Conservation (phyloP, 1,140 invertebrate genomes). For the Zaprionus capensis region DNA sequence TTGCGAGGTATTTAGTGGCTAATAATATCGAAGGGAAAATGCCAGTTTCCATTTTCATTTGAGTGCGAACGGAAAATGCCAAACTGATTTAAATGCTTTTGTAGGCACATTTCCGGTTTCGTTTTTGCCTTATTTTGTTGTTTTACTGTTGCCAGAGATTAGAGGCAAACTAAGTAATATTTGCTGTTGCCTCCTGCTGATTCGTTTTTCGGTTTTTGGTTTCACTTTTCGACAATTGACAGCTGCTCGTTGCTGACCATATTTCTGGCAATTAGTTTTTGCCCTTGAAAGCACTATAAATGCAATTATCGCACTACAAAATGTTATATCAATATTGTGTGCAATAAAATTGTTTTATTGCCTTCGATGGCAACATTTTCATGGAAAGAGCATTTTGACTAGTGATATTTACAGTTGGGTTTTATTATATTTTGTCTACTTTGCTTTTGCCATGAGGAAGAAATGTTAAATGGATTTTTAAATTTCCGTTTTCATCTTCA, state of each 20-base stretch:
- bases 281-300: neutral
- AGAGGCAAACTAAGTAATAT: constrained; percentile 25
- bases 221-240: neutral
- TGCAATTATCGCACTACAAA: neutral
- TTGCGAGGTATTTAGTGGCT: constrained; percentile 63
- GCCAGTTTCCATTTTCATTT: constrained; percentile 49
- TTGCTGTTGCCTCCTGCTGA: constrained; percentile 9
- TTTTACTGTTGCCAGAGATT: constrained; percentile 35
- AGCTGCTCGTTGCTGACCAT: neutral
- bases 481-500: neutral
- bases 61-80: constrained; percentile 57
- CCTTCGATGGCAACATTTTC: neutral
- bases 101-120: constrained; percentile 54
- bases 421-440: neutral
- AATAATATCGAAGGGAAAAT: constrained; percentile 58
- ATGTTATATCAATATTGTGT: constrained; percentile 2
- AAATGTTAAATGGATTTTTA: too few relatives aligned
- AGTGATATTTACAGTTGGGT: neutral
- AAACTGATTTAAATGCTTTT: constrained; percentile 76
- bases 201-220: neutral
- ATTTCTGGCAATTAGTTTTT: neutral
- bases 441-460: too few relatives aligned
- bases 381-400: too few relatives aligned
- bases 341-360: neutral
- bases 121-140: constrained; percentile 41